Evolutionary conservation across 2,888 invertebrate genomes (phyloP).

Genomic region (Chironomus riparius): DNA sequence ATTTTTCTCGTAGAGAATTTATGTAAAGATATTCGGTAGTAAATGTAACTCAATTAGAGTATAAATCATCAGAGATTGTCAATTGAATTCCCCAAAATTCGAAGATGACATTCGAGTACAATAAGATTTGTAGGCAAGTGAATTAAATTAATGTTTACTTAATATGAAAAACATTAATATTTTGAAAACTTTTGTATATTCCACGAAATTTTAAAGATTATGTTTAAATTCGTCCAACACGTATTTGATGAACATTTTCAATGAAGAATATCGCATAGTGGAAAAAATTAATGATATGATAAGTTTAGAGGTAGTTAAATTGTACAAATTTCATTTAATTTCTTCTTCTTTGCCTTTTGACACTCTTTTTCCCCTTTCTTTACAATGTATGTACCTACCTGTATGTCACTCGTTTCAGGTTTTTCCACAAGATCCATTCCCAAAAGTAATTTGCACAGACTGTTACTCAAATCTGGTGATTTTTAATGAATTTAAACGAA

Average conservation of each 20-base stretch:
- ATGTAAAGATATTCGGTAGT: too few species aligned
- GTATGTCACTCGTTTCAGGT: background rate
- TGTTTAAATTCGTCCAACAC: conserved; percentile 14
- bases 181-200: background rate
- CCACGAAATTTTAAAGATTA: background rate
- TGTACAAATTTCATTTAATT: background rate
- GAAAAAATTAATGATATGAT: conserved; percentile 18
- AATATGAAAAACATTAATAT: background rate
- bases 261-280: conserved; percentile 18
- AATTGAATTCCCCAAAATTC: background rate
- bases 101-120: conserved; percentile 25
- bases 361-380: background rate
- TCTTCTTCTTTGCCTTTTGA: conserved; percentile 14
- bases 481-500: conserved; percentile 20
- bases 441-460: conserved; percentile 23
- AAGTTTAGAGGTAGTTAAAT: conserved; percentile 1
- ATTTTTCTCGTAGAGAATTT: too few species aligned
- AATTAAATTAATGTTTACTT: background rate
- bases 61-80: background rate
- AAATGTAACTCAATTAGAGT: too few species aligned
- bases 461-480: conserved; percentile 24
- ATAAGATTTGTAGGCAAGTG: conserved; percentile 25
- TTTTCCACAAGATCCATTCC: conserved; percentile 16
- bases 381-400: too few species aligned
- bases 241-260: conserved; percentile 24